These are phyloP conservation scores for Gonatopus flavifemur DNA, from an alignment of 1,140 invertebrate genomes.

Conservation along the genomic window DNA sequence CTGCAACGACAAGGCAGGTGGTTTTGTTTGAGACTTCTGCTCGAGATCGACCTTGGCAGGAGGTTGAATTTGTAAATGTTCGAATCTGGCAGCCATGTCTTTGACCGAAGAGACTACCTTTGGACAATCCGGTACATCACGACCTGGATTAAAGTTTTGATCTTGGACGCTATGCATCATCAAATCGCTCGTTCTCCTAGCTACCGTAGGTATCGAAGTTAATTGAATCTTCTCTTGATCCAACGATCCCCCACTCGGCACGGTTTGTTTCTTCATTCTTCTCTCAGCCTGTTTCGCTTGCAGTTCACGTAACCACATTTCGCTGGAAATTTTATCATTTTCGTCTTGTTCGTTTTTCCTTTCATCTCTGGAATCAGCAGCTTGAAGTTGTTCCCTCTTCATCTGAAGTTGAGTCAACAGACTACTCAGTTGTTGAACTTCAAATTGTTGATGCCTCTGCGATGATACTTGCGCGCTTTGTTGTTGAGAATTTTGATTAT, in stretches of 20 bases:
- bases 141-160: constrained; percentile 32
- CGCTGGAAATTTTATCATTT: constrained; percentile 56
- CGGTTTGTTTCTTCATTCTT: constrained; percentile 61
- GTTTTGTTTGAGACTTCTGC: constrained; percentile 23
- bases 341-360: constrained; percentile 37
- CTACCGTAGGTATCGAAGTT: constrained; percentile 30
- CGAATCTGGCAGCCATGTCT: constrained; percentile 82
- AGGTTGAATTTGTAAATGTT: constrained; percentile 61
- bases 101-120: constrained; percentile 63
- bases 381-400: constrained; percentile 72
- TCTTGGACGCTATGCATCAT: constrained; percentile 44
- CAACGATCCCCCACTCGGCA: constrained; percentile 16
- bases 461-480: constrained; percentile 27
- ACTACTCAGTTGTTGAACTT: constrained; percentile 57
- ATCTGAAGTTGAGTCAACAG: constrained; percentile 74
- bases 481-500: constrained; percentile 59
- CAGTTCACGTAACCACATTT: constrained; percentile 75
- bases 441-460: constrained; percentile 27
- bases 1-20: constrained; percentile 11
- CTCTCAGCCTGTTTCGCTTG: constrained; percentile 76
- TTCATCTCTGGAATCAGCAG: constrained; percentile 51
- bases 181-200: constrained; percentile 48
- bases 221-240: constrained; percentile 38
- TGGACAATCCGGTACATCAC: constrained; percentile 49
- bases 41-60: constrained; percentile 26